Evolutionary conservation across 2,797 vertebrate genomes (phyloP), one percentile per base, ranked within the genome.

Genomic region (Arnoldichthys spilopterus): DNA sequence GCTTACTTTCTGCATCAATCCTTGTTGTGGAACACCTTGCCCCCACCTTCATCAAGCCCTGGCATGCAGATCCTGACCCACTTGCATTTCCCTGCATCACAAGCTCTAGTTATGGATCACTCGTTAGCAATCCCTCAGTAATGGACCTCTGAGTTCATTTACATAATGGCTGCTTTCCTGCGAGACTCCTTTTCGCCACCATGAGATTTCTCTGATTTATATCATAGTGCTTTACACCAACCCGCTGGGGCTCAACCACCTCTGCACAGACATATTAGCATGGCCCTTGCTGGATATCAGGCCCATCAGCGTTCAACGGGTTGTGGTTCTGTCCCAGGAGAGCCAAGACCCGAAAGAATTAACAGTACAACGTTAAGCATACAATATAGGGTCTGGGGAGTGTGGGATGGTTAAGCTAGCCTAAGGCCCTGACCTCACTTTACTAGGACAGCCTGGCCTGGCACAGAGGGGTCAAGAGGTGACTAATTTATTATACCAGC

Each of bases 381-480:
- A 13, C 62, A 64, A 13, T 67, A 47, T 26, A 43, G 37, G 37
- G 40, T 28, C 9, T 1, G 2, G 22, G 43, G 37, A 47, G 40
- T 6, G 9, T 47, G 22, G 22, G 22, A 47, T 5, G n/a, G 3
- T 20, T 28, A 24, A 28, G 6, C 40, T 22, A 26, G 22, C 37
- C 22, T 67, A 13, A 26, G 34, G 77, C 58, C 40, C 61, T 62
- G 37, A 75, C 77, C 74, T 62, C 30, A 9, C 59, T 69, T 67
- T 15, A 22, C 18, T 64, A 43, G 67, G 77, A 76, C 63, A n/a
- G 34, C 72, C 20, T 24, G 28, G 34, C 43, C 45, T 67, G 43
- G 22, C 51, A 6, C 12, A 20, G 30, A 40, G 24, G 56, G 81
- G 81, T 87, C 77, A 83, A 32, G 68, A 76, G 74, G 79, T 68